Evolutionary conservation across 2,113 vertebrate species (phyloP), one percentile per base, ranked within the genome.

Genomic region (Lontra canadensis): DNA sequence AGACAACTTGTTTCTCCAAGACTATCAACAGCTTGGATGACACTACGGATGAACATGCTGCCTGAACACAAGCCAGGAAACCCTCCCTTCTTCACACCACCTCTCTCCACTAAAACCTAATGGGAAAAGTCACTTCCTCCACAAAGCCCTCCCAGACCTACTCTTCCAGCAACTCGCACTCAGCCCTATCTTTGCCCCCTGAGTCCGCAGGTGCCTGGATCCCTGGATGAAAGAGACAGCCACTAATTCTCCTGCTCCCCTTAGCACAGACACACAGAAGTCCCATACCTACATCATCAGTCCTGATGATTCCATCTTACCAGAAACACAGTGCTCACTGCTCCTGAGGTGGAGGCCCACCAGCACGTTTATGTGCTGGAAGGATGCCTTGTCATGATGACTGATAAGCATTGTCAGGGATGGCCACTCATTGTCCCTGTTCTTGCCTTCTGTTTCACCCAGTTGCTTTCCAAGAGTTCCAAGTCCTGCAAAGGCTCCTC

Each of bases 231-330:
- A 63, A 18, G 36, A 42, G n/a, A 6, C 4, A 12, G 26, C 6
- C 34, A 17, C 21, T 69, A 52, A 42, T 69, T 47, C 57, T 59
- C 61, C 34, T 74, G 29, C 52, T 73, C 0, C 15, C 13, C 7
- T 36, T 63, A 26, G 34, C 7, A 0, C 23, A 79, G 91, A 44
- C 44, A 71, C 34, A 74, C 34, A 21, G 59, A 95, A 23, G 44
- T 47, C n/a, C 23, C 44, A 12, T 1, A 12, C 44, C 36, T 20
- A 3, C 0, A 15, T 10, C 47, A 8, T 7, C 1, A 2, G 47
- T 29, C 55, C 55, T 20, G 31, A 36, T 67, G 59, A 59, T 12
- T 1, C 52, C 52, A 1, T 23, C 12, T 42, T 67, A 44, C 88
- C 74, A 49, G 85, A 83, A 79, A 61, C 1, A 0, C 3, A 2